Evolutionary conservation across 1,140 invertebrate genomes (phyloP), one percentile per base, ranked within the genome.

Genomic region (Heliconius himera): DNA sequence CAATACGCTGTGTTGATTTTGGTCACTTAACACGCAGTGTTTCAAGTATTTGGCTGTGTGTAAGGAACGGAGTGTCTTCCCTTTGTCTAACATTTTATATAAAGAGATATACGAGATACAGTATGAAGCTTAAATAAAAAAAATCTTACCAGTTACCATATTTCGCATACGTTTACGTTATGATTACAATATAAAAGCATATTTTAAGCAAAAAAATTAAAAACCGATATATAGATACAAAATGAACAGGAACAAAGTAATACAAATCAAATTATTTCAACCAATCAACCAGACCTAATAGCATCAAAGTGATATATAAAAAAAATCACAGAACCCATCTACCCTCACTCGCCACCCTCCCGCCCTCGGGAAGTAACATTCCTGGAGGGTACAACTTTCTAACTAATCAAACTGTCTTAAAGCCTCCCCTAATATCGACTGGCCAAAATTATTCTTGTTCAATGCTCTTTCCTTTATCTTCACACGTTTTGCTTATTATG

Each of bases 351-450:
- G 41, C 38, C 49, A 3, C 54, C 54, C 51, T 54, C 54, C n/a
- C 54, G 54, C 54, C 54, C 54, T 56, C 54, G 54, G 16, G 16
- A 36, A 46, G 73, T 38, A 81, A 49, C 82, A 85, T 85, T 85
- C 83, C 80, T 76, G 74, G 74, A 81, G 79, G 80, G 84, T 82
- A 84, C 70, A 90, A 90, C 78, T 89, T 87, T 84, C 83, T 80
- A 91, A 91, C 87, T 89, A 90, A 92, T 92, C 89, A 91, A 91
- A 91, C 86, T 90, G 88, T 89, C 88, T 91, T 88, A 87, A 88
- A 83, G 84, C 81, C 84, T 88, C 85, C 88, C 84, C 84, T 83
- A 81, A 84, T 85, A 90, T 89, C 88, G 86, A 88, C 86, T 87
- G 86, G 41, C 85, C 85, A 74, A 86, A 88, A 91, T 89, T 87